Evolutionary conservation across 1,140 invertebrate species (phyloP).

Genomic region (Acromyrmex heyeri): DNA sequence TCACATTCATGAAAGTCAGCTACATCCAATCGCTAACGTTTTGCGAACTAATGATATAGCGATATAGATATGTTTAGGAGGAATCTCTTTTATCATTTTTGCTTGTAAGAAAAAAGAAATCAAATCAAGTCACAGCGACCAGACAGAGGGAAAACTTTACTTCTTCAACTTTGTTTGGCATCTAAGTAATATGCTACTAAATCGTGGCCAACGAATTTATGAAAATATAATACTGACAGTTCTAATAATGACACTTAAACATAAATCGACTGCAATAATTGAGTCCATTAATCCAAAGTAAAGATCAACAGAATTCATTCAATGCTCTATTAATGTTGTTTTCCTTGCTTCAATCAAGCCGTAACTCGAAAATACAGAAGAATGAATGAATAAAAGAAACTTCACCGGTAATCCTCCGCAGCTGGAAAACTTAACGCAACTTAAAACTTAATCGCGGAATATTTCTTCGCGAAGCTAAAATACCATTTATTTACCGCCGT

Average conservation of each 20-base stretch:
- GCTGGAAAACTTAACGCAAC: neutral
- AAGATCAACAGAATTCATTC: slow-evolving; percentile 27
- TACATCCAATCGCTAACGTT: neutral
- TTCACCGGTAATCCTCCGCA: neutral
- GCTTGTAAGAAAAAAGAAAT: neutral
- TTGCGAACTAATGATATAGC: neutral
- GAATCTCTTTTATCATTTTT: slow-evolving; percentile 1
- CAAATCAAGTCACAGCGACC: slow-evolving; percentile 18
- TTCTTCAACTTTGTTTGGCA: neutral
- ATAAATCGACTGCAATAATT: slow-evolving; percentile 36
- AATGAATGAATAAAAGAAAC: slow-evolving; percentile 3
- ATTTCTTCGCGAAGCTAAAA: slow-evolving; percentile 1
- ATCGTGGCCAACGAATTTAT: slow-evolving; percentile 11
- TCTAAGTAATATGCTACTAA: slow-evolving; percentile 28
- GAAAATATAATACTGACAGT: slow-evolving; percentile 17
- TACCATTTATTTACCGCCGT: neutral
- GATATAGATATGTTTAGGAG: slow-evolving; percentile 9
- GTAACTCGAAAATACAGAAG: slow-evolving; percentile 10
- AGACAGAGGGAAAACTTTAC: slow-evolving; percentile 1
- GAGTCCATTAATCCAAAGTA: slow-evolving; percentile 13
- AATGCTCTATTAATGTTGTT: neutral
- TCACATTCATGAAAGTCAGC: neutral
- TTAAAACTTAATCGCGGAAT: neutral
- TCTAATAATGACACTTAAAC: slow-evolving; percentile 12
- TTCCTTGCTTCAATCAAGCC: neutral